A percentile compares a stretch with the other conserved stretches of the same genome.
phyloP scores from a whole-genome alignment of 2,797 vertebrate species.

The Liasis olivaceus region DNA sequence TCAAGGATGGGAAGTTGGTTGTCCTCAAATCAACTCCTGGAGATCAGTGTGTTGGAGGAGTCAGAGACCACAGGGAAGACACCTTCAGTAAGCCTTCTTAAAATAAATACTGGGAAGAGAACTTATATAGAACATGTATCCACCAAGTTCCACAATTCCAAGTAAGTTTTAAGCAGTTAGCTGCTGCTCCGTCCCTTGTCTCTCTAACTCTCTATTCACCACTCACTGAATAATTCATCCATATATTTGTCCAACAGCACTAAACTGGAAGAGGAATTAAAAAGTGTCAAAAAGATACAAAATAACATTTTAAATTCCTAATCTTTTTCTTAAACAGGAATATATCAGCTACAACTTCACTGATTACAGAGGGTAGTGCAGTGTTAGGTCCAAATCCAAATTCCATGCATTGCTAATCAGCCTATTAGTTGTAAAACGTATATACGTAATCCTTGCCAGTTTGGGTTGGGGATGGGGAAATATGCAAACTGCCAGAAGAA shows the following conservation, averaged over 20 bases:
- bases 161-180: not conserved
- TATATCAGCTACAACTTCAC: not conserved
- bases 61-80: not conserved
- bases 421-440: not conserved
- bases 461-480: not conserved
- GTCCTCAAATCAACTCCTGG: not conserved
- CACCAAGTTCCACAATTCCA: not conserved
- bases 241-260: not conserved
- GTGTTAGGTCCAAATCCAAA: not conserved
- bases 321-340: not conserved
- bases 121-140: not conserved
- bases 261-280: not conserved
- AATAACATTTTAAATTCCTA: not conserved
- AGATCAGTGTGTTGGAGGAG: not conserved
- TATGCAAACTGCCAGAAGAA: not conserved
- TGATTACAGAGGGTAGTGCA: not conserved
- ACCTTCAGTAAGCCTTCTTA: not conserved
- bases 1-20: not conserved
- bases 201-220: not conserved
- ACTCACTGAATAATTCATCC: not conserved
- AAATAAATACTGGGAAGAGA: not conserved
- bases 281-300: not conserved
- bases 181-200: not conserved
- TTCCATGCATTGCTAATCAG: not conserved
- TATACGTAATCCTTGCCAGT: not conserved